These are phyloP conservation scores for Empis stercorea DNA, from an alignment of 2,888 invertebrate species.

Conservation along the genomic window DNA sequence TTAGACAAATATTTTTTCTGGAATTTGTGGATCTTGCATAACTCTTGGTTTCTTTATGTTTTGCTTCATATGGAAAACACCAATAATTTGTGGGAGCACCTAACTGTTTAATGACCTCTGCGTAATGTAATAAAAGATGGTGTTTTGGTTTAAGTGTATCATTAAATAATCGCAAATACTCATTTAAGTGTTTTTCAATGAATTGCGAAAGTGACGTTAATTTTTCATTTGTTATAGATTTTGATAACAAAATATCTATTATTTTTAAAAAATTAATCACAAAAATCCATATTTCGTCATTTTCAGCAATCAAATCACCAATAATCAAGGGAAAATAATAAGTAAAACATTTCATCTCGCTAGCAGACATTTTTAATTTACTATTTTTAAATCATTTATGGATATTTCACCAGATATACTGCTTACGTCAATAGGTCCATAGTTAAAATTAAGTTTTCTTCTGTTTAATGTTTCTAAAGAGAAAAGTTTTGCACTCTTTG, in stretches of 20 bases:
- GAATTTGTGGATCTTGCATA: not conserved
- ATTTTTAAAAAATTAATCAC: slow-evolving; percentile 4
- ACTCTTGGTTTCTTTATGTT: not conserved
- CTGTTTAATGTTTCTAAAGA: slow-evolving; percentile 6
- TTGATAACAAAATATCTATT: slow-evolving; percentile 4
- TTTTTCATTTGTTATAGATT: not conserved
- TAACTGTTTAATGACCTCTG: slow-evolving; percentile 2
- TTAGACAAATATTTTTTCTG: not conserved
- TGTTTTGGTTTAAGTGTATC: slow-evolving; percentile 5
- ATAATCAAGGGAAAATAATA: slow-evolving; percentile 10
- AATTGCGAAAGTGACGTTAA: not conserved
- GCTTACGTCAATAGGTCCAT: slow-evolving; percentile 7
- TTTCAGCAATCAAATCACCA: slow-evolving; percentile 8
- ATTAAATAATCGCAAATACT: slow-evolving; percentile 1
- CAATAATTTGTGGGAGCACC: slow-evolving; percentile 1
- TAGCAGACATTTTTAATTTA: slow-evolving; percentile 8
- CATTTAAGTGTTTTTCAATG: not conserved
- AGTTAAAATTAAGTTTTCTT: slow-evolving; percentile 7
- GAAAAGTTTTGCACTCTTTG: slow-evolving; percentile 4
- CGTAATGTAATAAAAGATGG: slow-evolving; percentile 3
- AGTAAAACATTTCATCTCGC: slow-evolving; percentile 8
- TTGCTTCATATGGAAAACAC: slow-evolving; percentile 3
- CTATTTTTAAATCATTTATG: slow-evolving; percentile 2
- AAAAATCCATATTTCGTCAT: slow-evolving; percentile 10
- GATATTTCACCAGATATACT: slow-evolving; percentile 7